Evolutionary conservation across 2,888 invertebrate species (phyloP), one percentile per base, ranked within the genome.

Genomic region (Amiota communis): DNA sequence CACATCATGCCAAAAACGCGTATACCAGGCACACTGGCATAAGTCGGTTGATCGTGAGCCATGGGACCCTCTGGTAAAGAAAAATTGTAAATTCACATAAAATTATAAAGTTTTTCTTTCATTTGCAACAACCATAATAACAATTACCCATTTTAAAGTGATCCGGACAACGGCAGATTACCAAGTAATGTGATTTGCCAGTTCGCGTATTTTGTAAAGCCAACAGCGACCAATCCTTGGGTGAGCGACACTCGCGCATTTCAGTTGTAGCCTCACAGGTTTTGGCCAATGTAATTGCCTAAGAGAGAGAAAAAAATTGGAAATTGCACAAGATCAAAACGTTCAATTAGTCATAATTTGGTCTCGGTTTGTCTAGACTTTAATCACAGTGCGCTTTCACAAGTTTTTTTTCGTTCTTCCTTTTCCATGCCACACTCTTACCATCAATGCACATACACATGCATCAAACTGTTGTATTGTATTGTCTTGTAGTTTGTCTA

Each of bases 1-100:
- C 97, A 97, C 94, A 97, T 95, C 97, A 97, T 97, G 63, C 97
- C 97, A 86, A 96, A 97, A 0, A 97, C 97, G 78, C 97, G 92
- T 77, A 97, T 97, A 1, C 97, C 97, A 3, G 97, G 97, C 11
- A 97, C 97, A 80, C 97, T 96, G 2, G 97, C 97, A 87, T 97
- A 97, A 0, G 96, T 96, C 13, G 97, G 97, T 87, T 97, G 97
- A 88, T 97, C 96, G 88, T 97, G 97, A 11, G 96, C 96, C 94
- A 97, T 96, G 71, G 97, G 97, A 13, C 97, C 97, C 91, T 97
- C 97, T 97, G 91, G 48, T 87, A 86, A 68, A 36, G 9, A 36
- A 36, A n/a, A 36, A 6, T 36, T 4, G 8, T 20, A 61, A 10
- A 72, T 13, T 70, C 23, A 53, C 4, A 1, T 20, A 17, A 49